Conservation (phyloP, 2,888 invertebrate genomes). For the Pegoplata infirma region DNA sequence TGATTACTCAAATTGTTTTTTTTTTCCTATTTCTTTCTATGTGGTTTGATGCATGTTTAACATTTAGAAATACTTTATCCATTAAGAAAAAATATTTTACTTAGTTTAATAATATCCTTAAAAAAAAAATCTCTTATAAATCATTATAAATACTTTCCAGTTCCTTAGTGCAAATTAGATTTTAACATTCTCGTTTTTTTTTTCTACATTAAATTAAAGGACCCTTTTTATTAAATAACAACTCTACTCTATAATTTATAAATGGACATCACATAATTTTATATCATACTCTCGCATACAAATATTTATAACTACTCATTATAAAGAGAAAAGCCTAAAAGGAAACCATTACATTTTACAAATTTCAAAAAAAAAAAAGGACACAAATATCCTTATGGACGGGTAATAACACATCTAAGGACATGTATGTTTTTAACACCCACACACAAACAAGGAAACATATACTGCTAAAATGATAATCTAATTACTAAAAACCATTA, state of each 20-base stretch:
- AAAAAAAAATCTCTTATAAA: too few relatives aligned
- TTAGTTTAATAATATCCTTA: too few relatives aligned
- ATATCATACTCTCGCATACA: not conserved
- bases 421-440: not conserved
- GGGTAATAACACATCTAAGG: constrained; percentile 39
- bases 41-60: too few relatives aligned
- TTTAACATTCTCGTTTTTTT: too few relatives aligned
- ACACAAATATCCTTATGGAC: constrained; percentile 24
- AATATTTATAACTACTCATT: constrained; percentile 47
- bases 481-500: constrained; percentile 42
- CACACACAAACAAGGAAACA: not conserved
- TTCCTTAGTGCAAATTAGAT: constrained; percentile 53
- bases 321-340: constrained; percentile 54
- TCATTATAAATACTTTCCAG: too few relatives aligned
- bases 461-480: constrained; percentile 43
- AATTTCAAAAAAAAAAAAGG: constrained; percentile 6
- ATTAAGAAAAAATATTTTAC: too few relatives aligned
- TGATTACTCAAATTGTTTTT: too few relatives aligned
- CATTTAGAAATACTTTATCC: too few relatives aligned
- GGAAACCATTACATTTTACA: constrained; percentile 42
- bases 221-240: constrained; percentile 48
- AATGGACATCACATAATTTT: constrained; percentile 39
- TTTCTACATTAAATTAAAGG: constrained; percentile 51
- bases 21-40: too few relatives aligned
- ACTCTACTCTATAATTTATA: constrained; percentile 60